Conservation (phyloP, 2,113 vertebrate genomes). For the Bujurquina vittata region DNA sequence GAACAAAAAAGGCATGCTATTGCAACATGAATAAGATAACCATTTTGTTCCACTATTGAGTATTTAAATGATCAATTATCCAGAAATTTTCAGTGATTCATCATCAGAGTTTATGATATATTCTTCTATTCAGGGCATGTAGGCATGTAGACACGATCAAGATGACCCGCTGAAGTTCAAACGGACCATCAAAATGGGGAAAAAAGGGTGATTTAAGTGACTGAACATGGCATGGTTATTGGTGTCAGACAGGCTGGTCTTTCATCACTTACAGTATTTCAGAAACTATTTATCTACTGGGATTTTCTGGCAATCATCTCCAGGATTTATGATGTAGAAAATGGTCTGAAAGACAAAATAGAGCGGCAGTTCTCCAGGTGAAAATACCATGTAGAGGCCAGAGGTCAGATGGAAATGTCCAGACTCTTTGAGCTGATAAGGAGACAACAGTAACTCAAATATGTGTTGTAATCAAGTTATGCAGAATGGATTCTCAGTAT, state of each 20-base stretch:
- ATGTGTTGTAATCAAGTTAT: not conserved
- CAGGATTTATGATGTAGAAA: not conserved
- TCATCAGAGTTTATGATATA: too few species aligned
- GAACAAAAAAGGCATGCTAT: not conserved
- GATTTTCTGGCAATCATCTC: not conserved
- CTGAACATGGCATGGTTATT: not conserved
- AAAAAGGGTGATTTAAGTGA: not conserved
- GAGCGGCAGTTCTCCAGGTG: not conserved
- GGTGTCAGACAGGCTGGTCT: not conserved
- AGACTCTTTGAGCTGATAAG: not conserved
- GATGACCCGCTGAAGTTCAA: not conserved
- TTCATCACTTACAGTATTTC: not conserved
- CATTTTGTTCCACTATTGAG: too few species aligned
- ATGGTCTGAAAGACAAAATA: not conserved
- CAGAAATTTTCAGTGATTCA: too few species aligned
- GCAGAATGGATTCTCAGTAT: not conserved
- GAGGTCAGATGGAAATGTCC: not conserved
- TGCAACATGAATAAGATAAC: too few species aligned
- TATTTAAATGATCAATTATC: too few species aligned
- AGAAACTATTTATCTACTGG: not conserved
- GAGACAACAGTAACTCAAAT: not conserved
- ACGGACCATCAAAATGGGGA: not conserved
- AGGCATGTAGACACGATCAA: too few species aligned
- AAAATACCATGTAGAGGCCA: not conserved
- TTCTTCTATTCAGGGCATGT: too few species aligned